phyloP scores from a whole-genome alignment of 2,888 invertebrate genomes.

The Nemotelus nigrinus region DNA sequence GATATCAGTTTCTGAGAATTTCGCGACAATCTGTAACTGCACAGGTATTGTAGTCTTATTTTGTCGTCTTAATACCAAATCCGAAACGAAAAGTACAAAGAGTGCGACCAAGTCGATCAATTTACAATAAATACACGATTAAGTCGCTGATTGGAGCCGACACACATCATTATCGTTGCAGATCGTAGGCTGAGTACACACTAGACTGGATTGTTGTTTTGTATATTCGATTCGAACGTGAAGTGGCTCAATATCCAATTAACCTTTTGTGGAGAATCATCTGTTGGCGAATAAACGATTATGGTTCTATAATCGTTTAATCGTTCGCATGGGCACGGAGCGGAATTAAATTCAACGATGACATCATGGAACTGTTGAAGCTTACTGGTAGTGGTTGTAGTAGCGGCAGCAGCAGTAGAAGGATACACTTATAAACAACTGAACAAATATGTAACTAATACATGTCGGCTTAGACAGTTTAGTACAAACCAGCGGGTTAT shows the following conservation, averaged over 20 bases:
- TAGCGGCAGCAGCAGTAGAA: neutral
- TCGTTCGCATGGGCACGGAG: slow-evolving; percentile 2
- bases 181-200: no score
- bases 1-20: neutral
- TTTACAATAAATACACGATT: no score
- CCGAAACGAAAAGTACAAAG: no score
- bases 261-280: slow-evolving; percentile 2
- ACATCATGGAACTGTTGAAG: neutral
- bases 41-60: no score
- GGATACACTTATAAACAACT: neutral
- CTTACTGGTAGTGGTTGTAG: neutral
- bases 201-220: no score
- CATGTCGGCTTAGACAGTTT: no score
- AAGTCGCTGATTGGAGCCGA: no score
- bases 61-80: no score
- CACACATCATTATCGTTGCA: no score
- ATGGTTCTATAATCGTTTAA: slow-evolving; percentile 15
- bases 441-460: neutral
- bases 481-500: no score
- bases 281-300: neutral
- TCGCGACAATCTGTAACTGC: neutral
- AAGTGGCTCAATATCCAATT: slow-evolving; percentile 21
- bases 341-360: slow-evolving; percentile 4
- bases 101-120: no score
- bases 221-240: neutral